A percentile compares a stretch with the other conserved stretches of the same genome.
These are phyloP conservation scores for Palaemon carinicauda DNA, from an alignment of 1,140 invertebrate genomes.

Conservation along the genomic window DNA sequence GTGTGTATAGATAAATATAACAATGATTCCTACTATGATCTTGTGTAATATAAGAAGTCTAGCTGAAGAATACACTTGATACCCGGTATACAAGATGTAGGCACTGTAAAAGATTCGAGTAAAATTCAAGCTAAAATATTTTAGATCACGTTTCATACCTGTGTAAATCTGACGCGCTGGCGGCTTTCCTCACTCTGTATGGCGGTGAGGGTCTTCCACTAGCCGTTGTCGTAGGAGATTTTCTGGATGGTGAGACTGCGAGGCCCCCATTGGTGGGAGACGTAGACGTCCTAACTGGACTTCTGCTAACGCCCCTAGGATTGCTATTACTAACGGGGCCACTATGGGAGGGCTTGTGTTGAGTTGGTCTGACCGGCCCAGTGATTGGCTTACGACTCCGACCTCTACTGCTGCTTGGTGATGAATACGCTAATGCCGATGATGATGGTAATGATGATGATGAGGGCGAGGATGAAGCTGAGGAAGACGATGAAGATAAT, in stretches of 20 bases:
- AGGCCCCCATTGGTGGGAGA: neutral
- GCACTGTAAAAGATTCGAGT: no score
- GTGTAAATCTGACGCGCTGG: constrained; percentile 46
- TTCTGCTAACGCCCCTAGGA: neutral
- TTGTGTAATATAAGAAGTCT: no score
- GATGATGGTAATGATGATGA: constrained; percentile 6
- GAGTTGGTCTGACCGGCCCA: constrained; percentile 33
- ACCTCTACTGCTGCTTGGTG: neutral
- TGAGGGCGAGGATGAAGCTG: constrained; percentile 11
- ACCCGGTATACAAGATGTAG: no score
- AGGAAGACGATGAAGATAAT: constrained; percentile 36
- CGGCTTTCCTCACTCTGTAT: constrained; percentile 35
- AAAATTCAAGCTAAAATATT: neutral
- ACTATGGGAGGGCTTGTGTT: neutral
- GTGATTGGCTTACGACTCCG: neutral
- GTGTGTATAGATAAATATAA: no score
- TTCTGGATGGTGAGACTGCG: neutral
- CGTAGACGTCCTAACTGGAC: neutral
- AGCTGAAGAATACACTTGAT: no score
- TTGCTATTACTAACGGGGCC: no score
- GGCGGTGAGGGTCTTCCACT: neutral
- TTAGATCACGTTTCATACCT: constrained; percentile 12
- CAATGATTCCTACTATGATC: no score
- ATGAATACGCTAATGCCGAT: neutral
- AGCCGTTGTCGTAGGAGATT: neutral